A percentile compares a stretch with the other conserved stretches of the same genome.
phyloP scores from a whole-genome alignment of 2,113 vertebrate species.

The Maccullochella peelii region DNA sequence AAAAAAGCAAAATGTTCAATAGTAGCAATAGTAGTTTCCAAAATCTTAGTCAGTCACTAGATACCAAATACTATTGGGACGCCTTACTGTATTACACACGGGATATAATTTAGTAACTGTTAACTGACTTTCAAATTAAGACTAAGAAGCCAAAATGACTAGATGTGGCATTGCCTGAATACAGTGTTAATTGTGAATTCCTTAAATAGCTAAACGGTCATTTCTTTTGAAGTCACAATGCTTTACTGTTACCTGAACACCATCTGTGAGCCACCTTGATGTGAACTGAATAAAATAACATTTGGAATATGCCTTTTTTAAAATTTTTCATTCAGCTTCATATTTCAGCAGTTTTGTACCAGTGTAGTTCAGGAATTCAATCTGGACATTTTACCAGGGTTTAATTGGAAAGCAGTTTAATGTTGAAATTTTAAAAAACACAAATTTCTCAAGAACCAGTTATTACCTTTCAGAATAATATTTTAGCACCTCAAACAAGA shows the following conservation, averaged over 20 bases:
- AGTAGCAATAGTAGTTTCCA: background rate
- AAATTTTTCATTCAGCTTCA: conserved; percentile 12
- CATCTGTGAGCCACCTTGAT: conserved; percentile 26
- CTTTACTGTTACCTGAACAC: conserved; percentile 2
- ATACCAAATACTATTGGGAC: background rate
- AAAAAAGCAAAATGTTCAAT: background rate
- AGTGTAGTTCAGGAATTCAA: background rate
- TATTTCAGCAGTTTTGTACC: conserved; percentile 13
- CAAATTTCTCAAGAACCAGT: conserved; percentile 61
- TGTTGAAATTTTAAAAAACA: conserved; percentile 58
- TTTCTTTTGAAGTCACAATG: background rate
- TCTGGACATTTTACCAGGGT: conserved; percentile 6
- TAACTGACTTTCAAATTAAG: conserved; percentile 8
- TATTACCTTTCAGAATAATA: conserved; percentile 67
- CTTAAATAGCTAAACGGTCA: background rate
- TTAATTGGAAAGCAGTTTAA: conserved; percentile 37
- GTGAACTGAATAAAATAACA: conserved; percentile 54
- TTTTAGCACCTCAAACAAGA: conserved; percentile 56
- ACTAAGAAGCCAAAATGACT: background rate
- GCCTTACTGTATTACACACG: background rate
- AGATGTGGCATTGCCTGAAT: background rate
- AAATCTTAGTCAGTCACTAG: background rate
- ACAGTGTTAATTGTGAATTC: background rate
- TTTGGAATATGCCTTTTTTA: conserved; percentile 16
- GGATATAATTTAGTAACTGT: background rate